These are phyloP conservation scores for Blastomussa wellsi DNA, from an alignment of 92 coral and sea anemone genomes.

Conservation along the genomic window DNA sequence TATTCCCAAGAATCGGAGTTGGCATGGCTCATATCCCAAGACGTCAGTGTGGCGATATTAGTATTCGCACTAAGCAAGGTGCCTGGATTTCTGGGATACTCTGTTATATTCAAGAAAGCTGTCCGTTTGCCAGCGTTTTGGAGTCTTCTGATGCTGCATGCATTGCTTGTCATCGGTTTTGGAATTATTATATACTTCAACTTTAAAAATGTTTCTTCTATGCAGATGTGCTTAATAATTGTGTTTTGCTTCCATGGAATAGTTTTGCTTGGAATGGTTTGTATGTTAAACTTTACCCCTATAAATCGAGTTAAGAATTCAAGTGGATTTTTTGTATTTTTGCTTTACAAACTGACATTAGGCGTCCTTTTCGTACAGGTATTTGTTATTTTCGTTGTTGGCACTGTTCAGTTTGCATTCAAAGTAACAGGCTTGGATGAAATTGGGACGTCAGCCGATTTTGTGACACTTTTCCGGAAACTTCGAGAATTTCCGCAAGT, in stretches of 20 bases:
- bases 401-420: constrained; percentile 56
- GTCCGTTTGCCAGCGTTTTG: constrained; percentile 54
- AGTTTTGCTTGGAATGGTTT: constrained; percentile 21
- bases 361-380: constrained; percentile 28
- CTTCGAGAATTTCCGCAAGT: constrained; percentile 57
- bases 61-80: constrained; percentile 2
- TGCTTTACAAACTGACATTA: constrained; percentile 39
- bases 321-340: neutral
- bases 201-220: neutral
- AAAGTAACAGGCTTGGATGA: constrained; percentile 60
- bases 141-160: constrained; percentile 20
- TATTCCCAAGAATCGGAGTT: constrained; percentile 57
- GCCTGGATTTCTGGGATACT: constrained; percentile 53
- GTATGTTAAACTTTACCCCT: constrained; percentile 48
- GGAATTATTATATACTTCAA: constrained; percentile 22
- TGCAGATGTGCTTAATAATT: constrained; percentile 36
- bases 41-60: constrained; percentile 7
- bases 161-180: constrained; percentile 32
- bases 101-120: constrained; percentile 19
- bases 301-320: constrained; percentile 19
- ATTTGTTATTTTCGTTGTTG: constrained; percentile 42
- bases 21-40: constrained; percentile 45
- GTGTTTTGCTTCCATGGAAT: constrained; percentile 45
- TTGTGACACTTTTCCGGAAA: constrained; percentile 45
- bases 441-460: constrained; percentile 35